Conservation (phyloP, 2,888 invertebrate genomes). For the Spodoptera littoralis region DNA sequence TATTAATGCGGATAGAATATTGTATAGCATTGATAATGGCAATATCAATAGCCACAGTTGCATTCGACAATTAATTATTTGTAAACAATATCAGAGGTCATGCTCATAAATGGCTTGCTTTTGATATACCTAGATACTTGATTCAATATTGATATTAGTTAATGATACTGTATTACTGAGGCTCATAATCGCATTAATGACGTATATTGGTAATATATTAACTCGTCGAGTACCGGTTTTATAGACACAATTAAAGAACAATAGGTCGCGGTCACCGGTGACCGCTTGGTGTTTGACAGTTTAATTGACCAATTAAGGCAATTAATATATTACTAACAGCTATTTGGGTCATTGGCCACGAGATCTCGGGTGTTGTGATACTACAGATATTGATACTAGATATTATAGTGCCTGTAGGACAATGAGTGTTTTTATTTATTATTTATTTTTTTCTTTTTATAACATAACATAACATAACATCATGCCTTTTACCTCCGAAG, state of each 20-base stretch:
- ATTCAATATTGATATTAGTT: slow-evolving; percentile 67
- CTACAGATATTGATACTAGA: slow-evolving; percentile 12
- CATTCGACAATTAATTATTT: slow-evolving; percentile 87
- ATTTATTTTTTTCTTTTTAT: no score
- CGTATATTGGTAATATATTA: slow-evolving; percentile 45
- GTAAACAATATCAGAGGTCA: slow-evolving; percentile 82
- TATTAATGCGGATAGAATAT: slow-evolving; percentile 75
- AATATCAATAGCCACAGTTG: slow-evolving; percentile 84
- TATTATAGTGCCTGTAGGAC: no score
- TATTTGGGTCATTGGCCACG: slow-evolving; percentile 37
- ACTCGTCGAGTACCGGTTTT: no score
- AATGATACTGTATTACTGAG: slow-evolving; percentile 50
- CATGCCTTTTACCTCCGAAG: no score
- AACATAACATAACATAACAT: no score
- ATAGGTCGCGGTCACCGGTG: no score
- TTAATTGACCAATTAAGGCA: slow-evolving; percentile 48
- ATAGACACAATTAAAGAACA: no score
- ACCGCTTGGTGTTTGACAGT: no score
- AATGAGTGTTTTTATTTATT: not conserved
- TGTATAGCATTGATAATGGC: slow-evolving; percentile 82
- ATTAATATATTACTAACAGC: slow-evolving; percentile 23
- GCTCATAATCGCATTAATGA: slow-evolving; percentile 48
- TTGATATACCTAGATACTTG: slow-evolving; percentile 55
- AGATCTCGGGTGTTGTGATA: slow-evolving; percentile 34
- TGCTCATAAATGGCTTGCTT: slow-evolving; percentile 75